A percentile compares a stretch with the other conserved stretches of the same genome.
phyloP scores from a whole-genome alignment of 2,797 vertebrate species.

The Ctenochaetus hawaiiensis region DNA sequence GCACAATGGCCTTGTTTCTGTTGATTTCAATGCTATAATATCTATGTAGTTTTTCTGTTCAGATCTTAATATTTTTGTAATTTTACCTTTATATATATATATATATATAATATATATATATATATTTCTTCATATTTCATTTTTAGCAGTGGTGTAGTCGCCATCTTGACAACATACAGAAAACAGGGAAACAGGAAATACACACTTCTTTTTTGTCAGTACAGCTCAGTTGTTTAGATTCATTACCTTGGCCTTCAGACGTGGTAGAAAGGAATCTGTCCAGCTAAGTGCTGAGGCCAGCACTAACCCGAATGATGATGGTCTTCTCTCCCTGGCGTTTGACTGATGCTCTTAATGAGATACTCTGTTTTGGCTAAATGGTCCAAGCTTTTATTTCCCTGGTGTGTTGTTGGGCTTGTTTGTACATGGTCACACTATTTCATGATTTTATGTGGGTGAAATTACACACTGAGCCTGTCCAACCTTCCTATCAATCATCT shows the following conservation, averaged over 20 bases:
- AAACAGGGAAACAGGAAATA: background rate
- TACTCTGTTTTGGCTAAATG: slow-evolving; percentile 75
- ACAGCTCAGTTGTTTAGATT: slow-evolving; percentile 49
- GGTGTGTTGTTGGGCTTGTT: slow-evolving; percentile 66
- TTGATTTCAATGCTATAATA: background rate
- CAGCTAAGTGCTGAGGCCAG: slow-evolving; percentile 61
- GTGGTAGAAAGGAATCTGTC: slow-evolving; percentile 45
- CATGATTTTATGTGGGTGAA: slow-evolving; percentile 69
- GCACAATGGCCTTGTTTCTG: background rate
- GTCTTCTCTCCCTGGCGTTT: slow-evolving; percentile 54
- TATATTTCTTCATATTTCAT: slow-evolving; percentile 13
- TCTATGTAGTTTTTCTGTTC: background rate
- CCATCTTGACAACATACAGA: slow-evolving; percentile 9
- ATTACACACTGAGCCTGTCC: slow-evolving; percentile 63
- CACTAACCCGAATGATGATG: slow-evolving; percentile 62
- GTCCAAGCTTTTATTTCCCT: slow-evolving; percentile 78
- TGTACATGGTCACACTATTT: slow-evolving; percentile 67
- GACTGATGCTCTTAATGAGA: slow-evolving; percentile 79
- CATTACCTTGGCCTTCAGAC: slow-evolving; percentile 49
- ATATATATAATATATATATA: too few relatives aligned
- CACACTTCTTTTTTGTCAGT: background rate
- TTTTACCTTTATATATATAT: too few relatives aligned
- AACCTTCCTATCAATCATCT: slow-evolving; percentile 65
- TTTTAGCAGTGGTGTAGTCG: background rate
- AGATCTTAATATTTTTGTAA: background rate